phyloP scores from a whole-genome alignment of 2,888 invertebrate genomes.

The Troides helena region DNA sequence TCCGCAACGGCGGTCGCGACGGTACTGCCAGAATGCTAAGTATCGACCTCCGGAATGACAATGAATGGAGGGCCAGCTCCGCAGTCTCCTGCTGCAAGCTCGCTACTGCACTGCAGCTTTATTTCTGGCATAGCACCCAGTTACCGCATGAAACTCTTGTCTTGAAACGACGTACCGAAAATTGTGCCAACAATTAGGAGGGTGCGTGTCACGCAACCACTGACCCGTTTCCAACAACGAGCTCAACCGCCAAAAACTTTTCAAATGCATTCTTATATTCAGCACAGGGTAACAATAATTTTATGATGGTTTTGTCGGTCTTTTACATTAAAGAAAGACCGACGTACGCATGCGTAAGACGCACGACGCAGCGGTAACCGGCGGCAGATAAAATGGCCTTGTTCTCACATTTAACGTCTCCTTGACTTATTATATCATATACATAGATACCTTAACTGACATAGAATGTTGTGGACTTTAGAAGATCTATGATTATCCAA shows the following conservation, averaged over 20 bases:
- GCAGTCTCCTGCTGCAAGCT: slow-evolving; percentile 72
- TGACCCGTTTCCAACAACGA: slow-evolving; percentile 48
- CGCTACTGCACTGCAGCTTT: slow-evolving; percentile 77
- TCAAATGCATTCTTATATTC: not conserved
- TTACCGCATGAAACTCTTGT: slow-evolving; percentile 43
- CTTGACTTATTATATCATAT: slow-evolving; percentile 32
- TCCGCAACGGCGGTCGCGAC: slow-evolving; percentile 58
- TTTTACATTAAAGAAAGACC: slow-evolving; percentile 4
- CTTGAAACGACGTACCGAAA: slow-evolving; percentile 22
- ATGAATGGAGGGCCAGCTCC: slow-evolving; percentile 63
- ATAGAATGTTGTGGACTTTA: slow-evolving; percentile 23
- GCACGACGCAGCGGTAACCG: slow-evolving; percentile 30
- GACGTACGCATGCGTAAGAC: slow-evolving; percentile 38
- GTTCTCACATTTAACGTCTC: slow-evolving; percentile 41
- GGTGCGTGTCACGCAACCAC: slow-evolving; percentile 45
- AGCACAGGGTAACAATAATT: slow-evolving; percentile 29
- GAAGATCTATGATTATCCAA: not conserved
- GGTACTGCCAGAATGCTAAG: slow-evolving; percentile 50
- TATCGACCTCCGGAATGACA: slow-evolving; percentile 54
- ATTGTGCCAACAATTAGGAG: slow-evolving; percentile 39
- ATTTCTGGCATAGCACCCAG: slow-evolving; percentile 73
- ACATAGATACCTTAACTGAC: slow-evolving; percentile 35
- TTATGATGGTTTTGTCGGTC: not conserved
- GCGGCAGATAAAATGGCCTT: slow-evolving; percentile 39
- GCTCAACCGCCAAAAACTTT: slow-evolving; percentile 24